Percentiles rank a stretch among this genome's conserved stretches.
Evolutionary conservation across 2,797 vertebrate genomes (phyloP).

Genomic region (Oceanodroma leucorhoa): DNA sequence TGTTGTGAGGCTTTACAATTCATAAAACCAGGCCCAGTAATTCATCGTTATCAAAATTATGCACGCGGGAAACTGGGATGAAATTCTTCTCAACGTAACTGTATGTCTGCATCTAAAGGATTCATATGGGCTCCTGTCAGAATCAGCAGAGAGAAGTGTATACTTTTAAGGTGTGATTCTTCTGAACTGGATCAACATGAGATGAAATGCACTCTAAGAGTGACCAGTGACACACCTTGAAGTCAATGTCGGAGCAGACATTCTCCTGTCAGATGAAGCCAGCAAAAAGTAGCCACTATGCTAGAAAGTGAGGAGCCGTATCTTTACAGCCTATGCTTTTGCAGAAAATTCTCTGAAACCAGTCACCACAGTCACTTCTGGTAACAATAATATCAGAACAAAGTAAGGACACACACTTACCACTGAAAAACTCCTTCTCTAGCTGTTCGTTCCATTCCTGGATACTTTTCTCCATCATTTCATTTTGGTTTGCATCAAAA

Average conservation of each 20-base stretch:
- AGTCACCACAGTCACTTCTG: background rate
- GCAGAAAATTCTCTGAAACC: background rate
- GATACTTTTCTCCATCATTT: slow-evolving; percentile 47
- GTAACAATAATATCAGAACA: background rate
- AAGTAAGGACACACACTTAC: slow-evolving; percentile 55
- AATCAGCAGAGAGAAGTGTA: background rate
- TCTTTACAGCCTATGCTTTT: background rate
- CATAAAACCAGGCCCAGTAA: background rate
- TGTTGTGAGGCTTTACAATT: background rate
- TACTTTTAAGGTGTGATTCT: background rate
- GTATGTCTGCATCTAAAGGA: background rate
- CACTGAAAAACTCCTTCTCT: slow-evolving; percentile 76
- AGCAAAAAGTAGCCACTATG: background rate
- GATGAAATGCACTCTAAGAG: background rate
- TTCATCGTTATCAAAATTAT: background rate
- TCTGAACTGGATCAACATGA: background rate
- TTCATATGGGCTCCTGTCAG: background rate
- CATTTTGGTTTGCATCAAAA: slow-evolving; percentile 44
- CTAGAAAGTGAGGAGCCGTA: background rate
- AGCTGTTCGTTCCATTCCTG: slow-evolving; percentile 68
- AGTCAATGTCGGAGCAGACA: background rate
- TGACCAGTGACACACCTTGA: background rate
- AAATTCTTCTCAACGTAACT: background rate
- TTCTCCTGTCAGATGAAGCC: background rate
- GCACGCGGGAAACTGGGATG: background rate